Base-by-base conservation (phyloP, 1,140 invertebrate species). In the Diploscapter pachys region DNA sequence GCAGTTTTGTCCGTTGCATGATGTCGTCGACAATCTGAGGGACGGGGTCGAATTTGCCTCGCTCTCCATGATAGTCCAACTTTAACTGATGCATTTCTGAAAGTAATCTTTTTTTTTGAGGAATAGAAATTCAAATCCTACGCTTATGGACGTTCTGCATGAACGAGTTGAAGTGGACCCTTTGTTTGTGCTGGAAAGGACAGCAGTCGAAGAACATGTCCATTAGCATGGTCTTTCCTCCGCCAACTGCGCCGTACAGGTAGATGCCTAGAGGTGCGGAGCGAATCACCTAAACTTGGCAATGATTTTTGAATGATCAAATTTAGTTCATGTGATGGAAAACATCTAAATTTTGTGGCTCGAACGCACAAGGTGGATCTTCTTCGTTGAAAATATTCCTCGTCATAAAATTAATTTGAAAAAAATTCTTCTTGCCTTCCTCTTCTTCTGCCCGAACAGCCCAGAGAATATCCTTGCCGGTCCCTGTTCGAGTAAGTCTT, bases 171-270 rank as follows among this genome's bases (percentile, higher is more conserved):
- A 99, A 99, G 88, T 99, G 96, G 5, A 97, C 92, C 75, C 95
- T 88, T 79, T 90, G 88, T 85, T 96, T 96, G 63, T 83, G 85
- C 57, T 83, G 79, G 87, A 88, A 79, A 89, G 83, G 85, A 85
- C 90, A 91, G 80, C 90, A 90, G 83, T 94, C 89, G 88, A 92
- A 95, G 87, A 99, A 98, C 79, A 98, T 86, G 88, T 99, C 96
- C 96, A 99, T 99, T 50, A 99, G 87, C 92, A 98, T 98, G 8
- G 96, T 99, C 89, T 99, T 96, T 72, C 94, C 94, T 83, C 93
- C 92, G 63, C 94, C 89, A 68, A 90, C 89, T 77, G 87, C 85
- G 61, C 89, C 89, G 83, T 88, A 86, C 3, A 90, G 77, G 79
- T 90, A 90, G 6, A 90, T 75, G 9, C 89, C 89, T 81, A 72